phyloP scores from a whole-genome alignment of 2,888 invertebrate genomes.

The Nemurella pictetii region DNA sequence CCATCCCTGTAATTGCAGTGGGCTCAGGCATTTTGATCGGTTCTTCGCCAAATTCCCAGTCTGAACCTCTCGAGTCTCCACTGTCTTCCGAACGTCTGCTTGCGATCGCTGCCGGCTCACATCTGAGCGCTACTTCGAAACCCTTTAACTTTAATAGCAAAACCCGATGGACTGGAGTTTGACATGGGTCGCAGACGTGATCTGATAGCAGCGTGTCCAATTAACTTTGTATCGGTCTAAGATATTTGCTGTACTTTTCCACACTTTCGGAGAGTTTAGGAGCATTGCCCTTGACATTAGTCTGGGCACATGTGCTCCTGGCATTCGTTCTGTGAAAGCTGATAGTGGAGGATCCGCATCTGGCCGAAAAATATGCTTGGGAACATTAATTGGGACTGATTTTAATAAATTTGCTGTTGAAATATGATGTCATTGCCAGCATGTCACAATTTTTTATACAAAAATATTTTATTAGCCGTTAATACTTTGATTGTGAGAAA shows the following conservation, averaged over 20 bases:
- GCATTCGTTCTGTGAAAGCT: background rate
- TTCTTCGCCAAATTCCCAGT: background rate
- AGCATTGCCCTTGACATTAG: background rate
- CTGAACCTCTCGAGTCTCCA: no score
- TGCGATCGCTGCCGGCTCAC: background rate
- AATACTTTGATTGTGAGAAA: background rate
- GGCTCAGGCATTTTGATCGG: background rate
- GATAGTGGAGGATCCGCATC: background rate
- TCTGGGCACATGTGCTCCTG: background rate
- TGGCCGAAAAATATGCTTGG: background rate
- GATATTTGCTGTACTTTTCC: background rate
- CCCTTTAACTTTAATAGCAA: background rate
- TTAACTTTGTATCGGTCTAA: background rate
- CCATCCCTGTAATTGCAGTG: conserved; percentile 7
- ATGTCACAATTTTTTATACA: background rate
- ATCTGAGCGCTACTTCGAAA: background rate
- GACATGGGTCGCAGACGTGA: background rate
- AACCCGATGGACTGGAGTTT: background rate
- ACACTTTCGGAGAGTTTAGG: background rate
- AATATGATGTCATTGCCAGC: background rate
- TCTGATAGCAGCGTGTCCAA: background rate
- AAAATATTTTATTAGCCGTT: background rate
- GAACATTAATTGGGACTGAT: background rate
- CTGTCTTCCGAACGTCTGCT: background rate
- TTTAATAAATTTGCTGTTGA: no score